Percentiles rank a stretch among this genome's conserved stretches.
Conservation (phyloP, 2,113 vertebrate genomes). For the Pithys albifrons region DNA sequence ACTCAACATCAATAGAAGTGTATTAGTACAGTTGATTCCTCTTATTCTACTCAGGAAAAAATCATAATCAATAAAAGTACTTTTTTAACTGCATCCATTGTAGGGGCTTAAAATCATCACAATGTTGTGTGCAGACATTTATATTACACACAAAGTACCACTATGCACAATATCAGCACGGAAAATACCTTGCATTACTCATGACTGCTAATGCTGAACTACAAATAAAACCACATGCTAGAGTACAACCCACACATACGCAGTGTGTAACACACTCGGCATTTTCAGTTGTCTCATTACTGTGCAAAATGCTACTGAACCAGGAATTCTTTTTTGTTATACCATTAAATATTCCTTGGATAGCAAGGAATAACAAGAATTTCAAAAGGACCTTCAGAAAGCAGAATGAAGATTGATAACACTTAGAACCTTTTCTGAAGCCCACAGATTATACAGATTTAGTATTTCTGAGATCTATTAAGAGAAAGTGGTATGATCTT, state of each 20-base stretch:
- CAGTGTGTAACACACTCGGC: not conserved
- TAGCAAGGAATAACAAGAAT: not conserved
- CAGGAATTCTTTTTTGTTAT: not conserved
- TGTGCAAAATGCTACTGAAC: not conserved
- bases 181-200: conserved; percentile 12
- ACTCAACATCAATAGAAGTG: not conserved
- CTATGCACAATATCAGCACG: not conserved
- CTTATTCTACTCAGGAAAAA: not conserved
- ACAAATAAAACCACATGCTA: conserved; percentile 38
- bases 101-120: not conserved
- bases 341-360: not conserved
- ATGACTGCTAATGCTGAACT: conserved; percentile 2
- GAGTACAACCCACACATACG: not conserved
- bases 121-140: not conserved
- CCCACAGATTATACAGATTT: not conserved
- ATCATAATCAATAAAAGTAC: not conserved
- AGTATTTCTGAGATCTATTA: not conserved
- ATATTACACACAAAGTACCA: not conserved
- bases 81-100: not conserved
- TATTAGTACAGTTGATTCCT: not conserved
- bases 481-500: not conserved
- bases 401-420: not conserved
- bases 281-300: conserved; percentile 18
- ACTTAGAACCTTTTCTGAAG: not conserved
- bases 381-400: not conserved